These are phyloP conservation scores for Montipora capricornis DNA, from an alignment of 64 coral and sea anemone genomes.

Conservation along the genomic window DNA sequence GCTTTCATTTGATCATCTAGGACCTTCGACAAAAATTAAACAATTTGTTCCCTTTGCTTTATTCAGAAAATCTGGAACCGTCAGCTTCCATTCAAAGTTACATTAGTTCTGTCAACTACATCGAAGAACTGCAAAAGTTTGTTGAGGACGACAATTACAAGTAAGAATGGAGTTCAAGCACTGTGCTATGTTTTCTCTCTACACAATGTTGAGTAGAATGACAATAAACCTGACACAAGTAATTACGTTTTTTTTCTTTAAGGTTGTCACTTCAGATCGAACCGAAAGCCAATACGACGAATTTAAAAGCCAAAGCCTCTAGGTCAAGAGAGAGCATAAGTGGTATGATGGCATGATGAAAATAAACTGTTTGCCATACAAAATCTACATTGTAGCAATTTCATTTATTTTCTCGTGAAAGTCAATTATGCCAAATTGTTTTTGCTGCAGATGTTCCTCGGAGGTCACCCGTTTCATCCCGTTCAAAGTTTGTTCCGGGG, in stretches of 20 bases:
- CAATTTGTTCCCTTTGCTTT: neutral
- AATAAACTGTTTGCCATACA: neutral
- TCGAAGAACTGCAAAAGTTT: conserved; percentile 99
- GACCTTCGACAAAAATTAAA: neutral
- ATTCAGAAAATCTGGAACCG: conserved; percentile 82
- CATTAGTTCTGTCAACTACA: conserved; percentile 95
- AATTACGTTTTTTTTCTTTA: neutral
- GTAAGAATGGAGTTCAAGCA: conserved; percentile 45
- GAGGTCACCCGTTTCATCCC: neutral
- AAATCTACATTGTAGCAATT: too few relatives aligned
- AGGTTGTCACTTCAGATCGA: conserved; percentile 69
- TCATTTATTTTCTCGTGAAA: too few relatives aligned
- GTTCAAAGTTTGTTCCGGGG: conserved; percentile 68
- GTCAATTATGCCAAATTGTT: neutral
- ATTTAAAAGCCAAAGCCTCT: conserved; percentile 49
- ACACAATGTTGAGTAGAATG: neutral
- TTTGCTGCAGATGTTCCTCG: conserved; percentile 20
- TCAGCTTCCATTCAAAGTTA: conserved; percentile 85
- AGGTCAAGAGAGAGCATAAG: conserved; percentile 85
- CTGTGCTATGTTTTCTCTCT: neutral
- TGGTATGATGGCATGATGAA: conserved; percentile 23
- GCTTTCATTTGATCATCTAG: too few relatives aligned
- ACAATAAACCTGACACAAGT: neutral
- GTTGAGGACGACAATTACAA: conserved; percentile 97
- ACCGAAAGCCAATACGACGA: conserved; percentile 37